Percentiles rank a stretch among this genome's conserved stretches.
Evolutionary conservation across 2,797 vertebrate genomes (phyloP).

Genomic region (Anisognathus igniventris): DNA sequence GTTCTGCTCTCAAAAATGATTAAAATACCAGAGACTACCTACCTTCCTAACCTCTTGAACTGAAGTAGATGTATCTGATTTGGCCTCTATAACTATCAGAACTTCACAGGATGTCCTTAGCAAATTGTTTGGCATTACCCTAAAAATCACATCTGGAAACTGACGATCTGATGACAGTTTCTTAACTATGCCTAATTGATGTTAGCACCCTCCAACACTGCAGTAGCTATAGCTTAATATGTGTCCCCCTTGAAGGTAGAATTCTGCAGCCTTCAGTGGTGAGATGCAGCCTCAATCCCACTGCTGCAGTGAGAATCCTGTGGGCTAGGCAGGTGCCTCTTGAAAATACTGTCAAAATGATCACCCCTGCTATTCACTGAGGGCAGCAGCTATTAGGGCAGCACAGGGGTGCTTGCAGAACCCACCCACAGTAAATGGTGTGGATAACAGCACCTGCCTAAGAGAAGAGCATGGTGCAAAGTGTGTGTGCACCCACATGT

Average conservation of each 20-base stretch:
- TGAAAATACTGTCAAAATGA: neutral
- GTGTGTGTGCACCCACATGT: neutral
- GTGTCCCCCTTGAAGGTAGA: neutral
- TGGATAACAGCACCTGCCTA: neutral
- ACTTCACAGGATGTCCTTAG: neutral
- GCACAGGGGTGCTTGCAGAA: neutral
- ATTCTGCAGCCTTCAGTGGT: neutral
- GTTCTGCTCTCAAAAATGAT: neutral
- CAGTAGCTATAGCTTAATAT: rapidly evolving
- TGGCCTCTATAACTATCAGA: neutral
- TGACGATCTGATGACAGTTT: neutral
- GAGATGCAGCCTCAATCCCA: neutral
- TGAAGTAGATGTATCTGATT: neutral
- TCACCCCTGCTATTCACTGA: neutral
- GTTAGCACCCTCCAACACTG: neutral
- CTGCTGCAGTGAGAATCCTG: neutral
- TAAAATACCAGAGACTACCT: neutral
- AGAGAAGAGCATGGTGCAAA: neutral
- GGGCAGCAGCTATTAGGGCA: neutral
- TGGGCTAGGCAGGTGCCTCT: neutral
- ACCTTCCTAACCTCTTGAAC: neutral
- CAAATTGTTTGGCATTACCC: neutral
- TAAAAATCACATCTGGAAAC: neutral
- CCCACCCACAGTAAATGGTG: neutral
- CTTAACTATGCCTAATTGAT: neutral